phyloP scores from a whole-genome alignment of 2,113 vertebrate species.

The Pedionomus torquatus region DNA sequence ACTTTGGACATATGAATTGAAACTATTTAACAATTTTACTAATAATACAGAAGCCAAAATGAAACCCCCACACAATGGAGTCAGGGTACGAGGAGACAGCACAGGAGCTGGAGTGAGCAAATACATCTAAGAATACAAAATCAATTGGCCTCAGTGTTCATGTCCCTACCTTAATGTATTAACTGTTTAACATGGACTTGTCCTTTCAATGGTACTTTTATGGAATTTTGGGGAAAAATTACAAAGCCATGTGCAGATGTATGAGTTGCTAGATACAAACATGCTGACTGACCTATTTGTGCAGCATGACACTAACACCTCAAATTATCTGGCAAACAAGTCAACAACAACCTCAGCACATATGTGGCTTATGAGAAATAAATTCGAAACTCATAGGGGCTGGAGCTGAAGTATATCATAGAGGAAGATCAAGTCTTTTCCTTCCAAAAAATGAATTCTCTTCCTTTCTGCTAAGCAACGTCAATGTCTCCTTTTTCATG shows the following conservation, averaged over 20 bases:
- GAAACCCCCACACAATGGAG: not conserved
- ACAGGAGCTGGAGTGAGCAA: not conserved
- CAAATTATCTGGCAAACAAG: not conserved
- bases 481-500: not conserved
- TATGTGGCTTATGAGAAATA: not conserved
- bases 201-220: not conserved
- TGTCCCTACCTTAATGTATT: not conserved
- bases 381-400: not conserved
- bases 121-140: not conserved
- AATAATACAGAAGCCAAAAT: not conserved
- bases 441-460: not conserved
- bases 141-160: not conserved
- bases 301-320: not conserved
- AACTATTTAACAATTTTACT: not conserved
- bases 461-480: not conserved
- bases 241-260: not conserved
- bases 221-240: not conserved
- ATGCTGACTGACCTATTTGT: not conserved
- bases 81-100: not conserved
- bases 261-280: not conserved
- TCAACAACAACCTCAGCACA: not conserved
- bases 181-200: not conserved
- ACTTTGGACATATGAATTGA: not conserved
- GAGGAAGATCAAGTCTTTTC: not conserved
- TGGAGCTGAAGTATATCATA: not conserved